A percentile compares a stretch with the other conserved stretches of the same genome.
These are phyloP conservation scores for Arnoldichthys spilopterus DNA, from an alignment of 2,797 vertebrate species.

Conservation along the genomic window DNA sequence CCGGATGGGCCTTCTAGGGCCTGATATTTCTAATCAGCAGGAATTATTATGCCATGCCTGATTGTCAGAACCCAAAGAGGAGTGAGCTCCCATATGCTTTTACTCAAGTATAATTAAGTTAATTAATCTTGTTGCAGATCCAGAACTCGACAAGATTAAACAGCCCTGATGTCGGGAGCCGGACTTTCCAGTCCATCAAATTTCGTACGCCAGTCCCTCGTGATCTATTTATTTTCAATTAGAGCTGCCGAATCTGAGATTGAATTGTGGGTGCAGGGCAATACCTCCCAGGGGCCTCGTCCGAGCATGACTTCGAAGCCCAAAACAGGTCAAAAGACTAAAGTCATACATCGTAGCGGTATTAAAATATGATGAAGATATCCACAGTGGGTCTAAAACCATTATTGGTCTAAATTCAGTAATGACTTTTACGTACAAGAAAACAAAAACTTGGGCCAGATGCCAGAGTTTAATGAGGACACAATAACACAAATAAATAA, in stretches of 20 bases:
- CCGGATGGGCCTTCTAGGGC: slow-evolving; percentile 29
- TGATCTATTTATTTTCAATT: slow-evolving; percentile 81
- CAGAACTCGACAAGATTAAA: slow-evolving; percentile 73
- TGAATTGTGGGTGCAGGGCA: slow-evolving; percentile 9
- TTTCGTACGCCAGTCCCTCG: slow-evolving; percentile 66
- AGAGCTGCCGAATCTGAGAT: slow-evolving; percentile 63
- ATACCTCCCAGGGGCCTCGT: neutral
- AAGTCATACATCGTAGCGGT: neutral
- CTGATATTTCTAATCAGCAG: slow-evolving; percentile 56
- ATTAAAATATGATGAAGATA: slow-evolving; percentile 1
- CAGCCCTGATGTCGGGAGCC: slow-evolving; percentile 64
- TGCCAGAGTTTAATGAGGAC: neutral
- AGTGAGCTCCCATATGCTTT: slow-evolving; percentile 62
- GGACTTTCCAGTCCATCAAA: slow-evolving; percentile 76
- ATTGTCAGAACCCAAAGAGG: slow-evolving; percentile 62
- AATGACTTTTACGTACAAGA: neutral
- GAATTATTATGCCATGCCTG: slow-evolving; percentile 65
- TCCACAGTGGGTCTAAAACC: neutral
- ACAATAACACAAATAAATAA: neutral
- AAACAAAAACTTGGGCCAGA: neutral
- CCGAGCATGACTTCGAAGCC: slow-evolving; percentile 3
- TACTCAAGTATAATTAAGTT: slow-evolving; percentile 72
- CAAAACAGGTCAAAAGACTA: neutral
- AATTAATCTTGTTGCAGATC: slow-evolving; percentile 74
- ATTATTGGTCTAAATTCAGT: neutral